Base-by-base conservation (phyloP, 2,888 invertebrate genomes). In the Sussaba pulchella region DNA sequence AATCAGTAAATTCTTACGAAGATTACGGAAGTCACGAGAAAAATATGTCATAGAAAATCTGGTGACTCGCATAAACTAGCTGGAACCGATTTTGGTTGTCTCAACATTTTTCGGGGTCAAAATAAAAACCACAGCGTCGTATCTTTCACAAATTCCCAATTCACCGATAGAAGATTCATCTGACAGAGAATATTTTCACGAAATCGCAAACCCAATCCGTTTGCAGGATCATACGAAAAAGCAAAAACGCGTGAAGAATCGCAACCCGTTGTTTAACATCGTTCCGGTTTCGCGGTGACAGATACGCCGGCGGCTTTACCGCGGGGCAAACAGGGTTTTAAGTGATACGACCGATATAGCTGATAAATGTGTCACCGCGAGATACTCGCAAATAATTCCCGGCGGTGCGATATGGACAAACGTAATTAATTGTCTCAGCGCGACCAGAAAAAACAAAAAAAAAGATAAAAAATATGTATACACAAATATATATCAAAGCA, bases 371-470 rank as follows among this genome's bases (percentile, higher is more conserved):
- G 85, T 83, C 81, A 78, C 78, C 78, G 71, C 76, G 74, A 57
- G 78, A 59, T 64, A 73, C 81, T 79, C 82, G 76, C 76, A 83
- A 84, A 84, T 85, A 82, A 82, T 79, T 81, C 72, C 66, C 54
- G 72, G 66, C 78, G 75, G 78, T 80, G 81, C 77, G 72, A 77
- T 82, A 78, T 82, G 83, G 79, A 75, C 74, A 80, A 82, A 71
- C 69, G 75, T 82, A 85, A 85, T 83, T 83, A 86, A 87, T 87
- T 82, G 85, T 80, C 71, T 69, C 74, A 67, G 52, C 41, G 71
- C 54, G 81, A 79, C 69, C 59, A 79, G 72, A 41, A 52, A 50
- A 66, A 52, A 31, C 43, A 41, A 61, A 64, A 24, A 59, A 52
- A 41, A 21, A 50, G 36, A 67, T 52, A 78, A 31, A 61, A 47